Evolutionary conservation across 2,888 invertebrate genomes (phyloP), one percentile per base, ranked within the genome.

Genomic region (Parnassius mnemosyne): DNA sequence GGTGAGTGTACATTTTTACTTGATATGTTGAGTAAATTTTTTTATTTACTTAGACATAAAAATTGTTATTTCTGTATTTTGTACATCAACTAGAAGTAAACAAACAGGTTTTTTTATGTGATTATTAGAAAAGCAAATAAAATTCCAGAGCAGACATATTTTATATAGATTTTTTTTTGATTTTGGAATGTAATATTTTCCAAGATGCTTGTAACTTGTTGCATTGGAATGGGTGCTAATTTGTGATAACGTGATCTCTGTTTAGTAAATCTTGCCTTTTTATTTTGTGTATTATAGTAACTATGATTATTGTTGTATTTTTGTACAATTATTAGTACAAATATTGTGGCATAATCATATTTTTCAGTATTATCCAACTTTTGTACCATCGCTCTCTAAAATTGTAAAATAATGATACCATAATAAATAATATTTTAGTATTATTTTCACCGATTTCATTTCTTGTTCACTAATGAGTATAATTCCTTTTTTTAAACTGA

Each of bases 171-270:
- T n/a, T 7, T 34, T 34, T 34, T 7, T 34, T 34, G 7, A 34
- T 5, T 34, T 34, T 34, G 7, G 3, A 34, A 34, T 34, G 34
- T 34, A 34, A 34, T 34, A 34, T 34, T 34, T 34, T 5, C 34
- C 34, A 34, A 34, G 34, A 34, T 34, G 34, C 5, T 16, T 49
- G 10, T 46, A 46, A 50, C 16, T 50, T 20, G n/a, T 46, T 13
- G 55, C 7, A 13, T 43, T 16, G 3, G 9, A 57, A 57, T 59
- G 77, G 80, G 81, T 82, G 80, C 80, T 76, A 74, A 71, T 66
- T 75, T 82, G 82, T 84, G 81, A 81, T 83, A 80, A 71, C 53
- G 69, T 84, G 84, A 84, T 84, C 84, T 84, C 82, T 72, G 57
- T 70, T 66, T 72, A 67, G 51, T 55, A 53, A 49, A 57, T 56